Evolutionary conservation across 2,113 vertebrate species (phyloP).

Genomic region (Xiphorhynchus elegans): DNA sequence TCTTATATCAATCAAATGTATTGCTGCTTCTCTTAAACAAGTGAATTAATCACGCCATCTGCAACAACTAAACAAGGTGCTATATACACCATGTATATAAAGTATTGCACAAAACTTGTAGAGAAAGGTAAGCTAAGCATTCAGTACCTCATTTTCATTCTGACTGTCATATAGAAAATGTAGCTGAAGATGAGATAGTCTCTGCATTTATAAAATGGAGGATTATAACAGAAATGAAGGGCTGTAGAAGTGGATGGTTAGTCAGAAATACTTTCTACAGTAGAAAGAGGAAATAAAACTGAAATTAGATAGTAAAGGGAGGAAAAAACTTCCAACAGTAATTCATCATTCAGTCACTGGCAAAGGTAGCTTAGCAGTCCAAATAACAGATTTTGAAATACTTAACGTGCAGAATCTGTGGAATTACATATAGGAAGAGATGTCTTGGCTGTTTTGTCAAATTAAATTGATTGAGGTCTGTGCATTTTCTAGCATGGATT

Average conservation of each 20-base stretch:
- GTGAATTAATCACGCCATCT: neutral
- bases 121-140: neutral
- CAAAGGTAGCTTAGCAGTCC: neutral
- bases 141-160: neutral
- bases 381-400: conserved; percentile 16
- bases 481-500: neutral
- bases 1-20: neutral
- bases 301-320: neutral
- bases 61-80: neutral
- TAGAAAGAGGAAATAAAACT: conserved; percentile 3
- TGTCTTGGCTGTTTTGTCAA: neutral
- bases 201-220: neutral
- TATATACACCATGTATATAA: neutral
- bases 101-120: neutral
- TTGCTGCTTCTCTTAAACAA: neutral
- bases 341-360: neutral
- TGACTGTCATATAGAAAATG: neutral
- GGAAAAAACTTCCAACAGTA: neutral
- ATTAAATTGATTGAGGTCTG: neutral
- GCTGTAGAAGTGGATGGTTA: neutral
- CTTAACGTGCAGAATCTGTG: neutral
- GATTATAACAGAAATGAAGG: neutral
- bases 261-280: neutral
- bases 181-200: neutral
- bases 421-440: neutral